phyloP scores from a whole-genome alignment of 2,113 vertebrate genomes.

The Leptocoma aspasia region DNA sequence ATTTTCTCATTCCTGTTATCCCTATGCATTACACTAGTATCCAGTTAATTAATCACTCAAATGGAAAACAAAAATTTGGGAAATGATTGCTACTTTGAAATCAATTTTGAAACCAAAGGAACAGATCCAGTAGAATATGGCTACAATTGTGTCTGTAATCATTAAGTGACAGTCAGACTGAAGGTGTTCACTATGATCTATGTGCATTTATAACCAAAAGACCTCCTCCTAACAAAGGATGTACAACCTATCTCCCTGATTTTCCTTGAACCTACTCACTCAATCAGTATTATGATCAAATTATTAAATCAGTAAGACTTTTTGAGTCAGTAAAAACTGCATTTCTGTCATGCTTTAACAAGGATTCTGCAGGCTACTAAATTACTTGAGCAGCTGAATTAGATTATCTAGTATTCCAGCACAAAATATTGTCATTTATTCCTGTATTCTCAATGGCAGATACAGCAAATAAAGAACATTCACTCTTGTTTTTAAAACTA shows the following conservation, averaged over 20 bases:
- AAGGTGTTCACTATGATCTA: background rate
- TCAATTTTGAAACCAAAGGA: background rate
- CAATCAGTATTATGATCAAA: background rate
- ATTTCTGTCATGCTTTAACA: background rate
- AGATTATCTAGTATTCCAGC: background rate
- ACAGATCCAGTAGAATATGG: background rate
- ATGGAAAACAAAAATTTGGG: background rate
- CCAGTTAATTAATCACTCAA: background rate
- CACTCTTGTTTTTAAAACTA: background rate
- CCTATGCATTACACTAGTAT: background rate
- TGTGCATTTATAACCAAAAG: background rate
- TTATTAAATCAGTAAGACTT: background rate
- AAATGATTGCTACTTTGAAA: background rate
- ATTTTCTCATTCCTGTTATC: background rate
- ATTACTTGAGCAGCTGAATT: background rate
- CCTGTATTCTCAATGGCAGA: background rate
- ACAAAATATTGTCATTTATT: background rate
- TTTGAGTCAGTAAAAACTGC: background rate
- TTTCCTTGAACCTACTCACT: background rate
- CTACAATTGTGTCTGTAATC: background rate
- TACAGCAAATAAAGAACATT: background rate
- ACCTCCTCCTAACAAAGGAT: background rate
- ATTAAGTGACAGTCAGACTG: background rate
- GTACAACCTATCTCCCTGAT: background rate
- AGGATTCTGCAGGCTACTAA: background rate